Conservation (phyloP, 1,140 invertebrate genomes). For the Hirudo medicinalis region DNA sequence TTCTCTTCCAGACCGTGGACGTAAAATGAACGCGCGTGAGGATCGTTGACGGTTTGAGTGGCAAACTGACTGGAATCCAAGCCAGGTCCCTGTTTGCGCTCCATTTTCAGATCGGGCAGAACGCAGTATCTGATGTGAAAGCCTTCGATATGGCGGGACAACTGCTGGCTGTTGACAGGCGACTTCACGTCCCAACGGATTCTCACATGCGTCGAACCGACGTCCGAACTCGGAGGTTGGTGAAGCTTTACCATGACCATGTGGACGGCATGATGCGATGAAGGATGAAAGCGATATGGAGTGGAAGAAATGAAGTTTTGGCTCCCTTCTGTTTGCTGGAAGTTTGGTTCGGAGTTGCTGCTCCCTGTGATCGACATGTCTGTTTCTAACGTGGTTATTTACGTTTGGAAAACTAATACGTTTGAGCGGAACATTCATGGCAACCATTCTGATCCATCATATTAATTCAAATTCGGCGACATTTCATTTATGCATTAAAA, state of each 20-base stretch:
- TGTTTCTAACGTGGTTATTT: neutral
- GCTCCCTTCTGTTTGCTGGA: neutral
- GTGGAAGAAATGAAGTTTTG: neutral
- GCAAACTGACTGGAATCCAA: constrained; percentile 24
- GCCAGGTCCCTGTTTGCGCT: constrained; percentile 25
- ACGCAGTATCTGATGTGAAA: constrained; percentile 76
- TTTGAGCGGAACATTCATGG: neutral
- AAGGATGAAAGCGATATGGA: constrained; percentile 18
- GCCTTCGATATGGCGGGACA: constrained; percentile 56
- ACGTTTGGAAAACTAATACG: neutral
- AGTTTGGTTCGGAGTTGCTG: neutral
- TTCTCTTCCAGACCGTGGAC: constrained; percentile 63
- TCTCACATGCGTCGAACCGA: constrained; percentile 65
- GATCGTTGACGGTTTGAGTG: constrained; percentile 29
- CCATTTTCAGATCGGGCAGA: constrained; percentile 47
- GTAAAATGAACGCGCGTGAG: constrained; percentile 45
- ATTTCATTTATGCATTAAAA: no score
- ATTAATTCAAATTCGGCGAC: no score
- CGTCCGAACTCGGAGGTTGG: constrained; percentile 58
- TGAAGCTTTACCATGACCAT: constrained; percentile 63
- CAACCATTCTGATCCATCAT: neutral
- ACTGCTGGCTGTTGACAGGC: constrained; percentile 23
- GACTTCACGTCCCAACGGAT: constrained; percentile 65
- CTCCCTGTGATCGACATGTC: constrained; percentile 10
- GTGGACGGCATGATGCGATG: constrained; percentile 46